These are phyloP conservation scores for Hyppa rectilinea DNA, from an alignment of 2,888 invertebrate genomes.

Conservation along the genomic window DNA sequence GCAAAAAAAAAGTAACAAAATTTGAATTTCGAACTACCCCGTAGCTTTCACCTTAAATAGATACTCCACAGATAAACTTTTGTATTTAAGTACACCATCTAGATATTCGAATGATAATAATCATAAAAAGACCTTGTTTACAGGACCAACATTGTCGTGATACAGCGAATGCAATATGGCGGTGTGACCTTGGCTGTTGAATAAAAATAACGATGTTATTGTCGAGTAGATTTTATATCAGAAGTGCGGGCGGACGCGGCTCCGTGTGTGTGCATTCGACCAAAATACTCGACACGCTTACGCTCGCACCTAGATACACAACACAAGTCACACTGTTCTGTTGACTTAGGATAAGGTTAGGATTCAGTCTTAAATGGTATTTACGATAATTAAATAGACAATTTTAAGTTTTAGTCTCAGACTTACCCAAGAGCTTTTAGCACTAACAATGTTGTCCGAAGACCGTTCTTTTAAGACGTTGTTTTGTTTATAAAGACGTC, in stretches of 20 bases:
- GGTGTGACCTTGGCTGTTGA: constrained; percentile 83
- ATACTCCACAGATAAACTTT: constrained; percentile 16
- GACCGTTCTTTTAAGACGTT: constrained; percentile 57
- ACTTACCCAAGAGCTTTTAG: constrained; percentile 80
- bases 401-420: constrained; percentile 60
- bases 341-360: constrained; percentile 56
- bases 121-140: constrained; percentile 81
- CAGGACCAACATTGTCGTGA: constrained; percentile 78
- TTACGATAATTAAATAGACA: constrained; percentile 62
- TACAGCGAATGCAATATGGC: constrained; percentile 86
- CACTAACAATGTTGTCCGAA: constrained; percentile 69
- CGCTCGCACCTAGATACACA: constrained; percentile 51
- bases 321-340: constrained; percentile 51
- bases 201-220: constrained; percentile 89
- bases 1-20: too few relatives aligned
- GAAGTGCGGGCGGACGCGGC: constrained; percentile 72
- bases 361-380: constrained; percentile 46
- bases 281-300: constrained; percentile 63
- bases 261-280: constrained; percentile 66
- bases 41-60: too few relatives aligned
- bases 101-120: constrained; percentile 55
- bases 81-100: constrained; percentile 35
- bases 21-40: too few relatives aligned
- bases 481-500: constrained; percentile 70
- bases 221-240: constrained; percentile 85